phyloP scores from a whole-genome alignment of 2,888 invertebrate genomes.

The Stenolophus ochropezus region DNA sequence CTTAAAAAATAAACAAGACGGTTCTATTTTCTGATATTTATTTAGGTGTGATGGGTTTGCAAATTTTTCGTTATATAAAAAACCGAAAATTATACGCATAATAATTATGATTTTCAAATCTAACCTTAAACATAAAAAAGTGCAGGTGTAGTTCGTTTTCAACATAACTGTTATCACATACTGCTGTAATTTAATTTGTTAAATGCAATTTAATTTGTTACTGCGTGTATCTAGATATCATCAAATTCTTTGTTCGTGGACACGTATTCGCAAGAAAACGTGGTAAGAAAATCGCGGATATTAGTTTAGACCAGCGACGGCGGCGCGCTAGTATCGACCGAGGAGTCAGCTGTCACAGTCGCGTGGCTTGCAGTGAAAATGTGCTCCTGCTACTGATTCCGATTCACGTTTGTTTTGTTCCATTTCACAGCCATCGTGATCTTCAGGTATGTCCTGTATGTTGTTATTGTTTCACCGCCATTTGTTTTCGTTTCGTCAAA shows the following conservation, averaged over 20 bases:
- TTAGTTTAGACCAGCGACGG: constrained; percentile 9
- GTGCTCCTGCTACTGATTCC: constrained; percentile 10
- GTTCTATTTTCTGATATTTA: too few relatives aligned
- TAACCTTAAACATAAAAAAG: too few relatives aligned
- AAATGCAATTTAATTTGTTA: too few relatives aligned
- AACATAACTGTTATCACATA: too few relatives aligned
- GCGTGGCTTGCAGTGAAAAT: constrained; percentile 48
- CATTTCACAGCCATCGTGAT: constrained; percentile 5
- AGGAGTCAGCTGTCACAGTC: constrained; percentile 39
- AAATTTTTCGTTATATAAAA: too few relatives aligned
- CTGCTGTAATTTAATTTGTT: not conserved
- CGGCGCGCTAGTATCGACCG: constrained; percentile 44
- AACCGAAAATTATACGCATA: too few relatives aligned
- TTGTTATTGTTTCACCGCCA: not conserved
- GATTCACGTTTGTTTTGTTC: constrained; percentile 32
- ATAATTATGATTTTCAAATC: too few relatives aligned
- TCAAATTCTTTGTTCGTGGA: not conserved
- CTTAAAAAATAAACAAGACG: too few relatives aligned
- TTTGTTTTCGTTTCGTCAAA: not conserved
- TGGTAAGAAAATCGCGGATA: constrained; percentile 12
- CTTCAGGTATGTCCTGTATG: constrained; percentile 9
- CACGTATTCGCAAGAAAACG: not conserved
- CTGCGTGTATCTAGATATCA: not conserved
- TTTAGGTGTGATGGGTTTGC: too few relatives aligned
- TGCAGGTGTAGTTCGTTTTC: too few relatives aligned